Base-by-base conservation (phyloP, 2,888 invertebrate species). In the Torymus tubicola region DNA sequence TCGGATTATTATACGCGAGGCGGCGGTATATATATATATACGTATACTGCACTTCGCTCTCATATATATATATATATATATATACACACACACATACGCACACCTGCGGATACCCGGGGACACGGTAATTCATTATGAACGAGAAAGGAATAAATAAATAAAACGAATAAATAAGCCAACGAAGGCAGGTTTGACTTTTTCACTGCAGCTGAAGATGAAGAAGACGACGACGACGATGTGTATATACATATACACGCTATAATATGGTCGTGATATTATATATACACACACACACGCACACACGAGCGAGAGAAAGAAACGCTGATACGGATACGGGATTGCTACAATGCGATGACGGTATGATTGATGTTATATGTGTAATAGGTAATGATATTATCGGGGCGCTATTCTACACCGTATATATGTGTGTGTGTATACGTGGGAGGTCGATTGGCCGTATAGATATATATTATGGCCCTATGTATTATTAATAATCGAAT, bases 301-400 rank as follows among this genome's bases (percentile, higher is more conserved):
- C n/a, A 31, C 31, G 31, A 31, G 31, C 31, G 31, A 31, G 31
- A 31, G 31, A 31, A 8, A 31, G 31, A 31, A 8, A 31, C 2
- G 31, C 31, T 31, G 3, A 31, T 31, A 1, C 31, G 31, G 31
- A 31, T 5, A 24, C 12, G 53, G 57, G 50, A 67, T 64, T 55
- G 63, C 14, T 53, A 24, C 53, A 72, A 72, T 53, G 52, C 65
- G 55, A 52, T 18, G 42, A 52, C 67, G 31, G 14, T 42, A 55
- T 73, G 73, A 79, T 79, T 63, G 57, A 79, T 73, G 63, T 16
- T 10, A 63, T 58, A 16, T 21, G 57, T 63, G 57, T 63, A 73
- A 69, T 69, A 42, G 69, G 68, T 79, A 79, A 79, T 73, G 72
- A 57, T 73, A 73, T 79, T 73, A 71, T 71, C 50, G 16, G n/a